Conservation (phyloP, 1,140 invertebrate genomes). For the Callitettix versicolor region DNA sequence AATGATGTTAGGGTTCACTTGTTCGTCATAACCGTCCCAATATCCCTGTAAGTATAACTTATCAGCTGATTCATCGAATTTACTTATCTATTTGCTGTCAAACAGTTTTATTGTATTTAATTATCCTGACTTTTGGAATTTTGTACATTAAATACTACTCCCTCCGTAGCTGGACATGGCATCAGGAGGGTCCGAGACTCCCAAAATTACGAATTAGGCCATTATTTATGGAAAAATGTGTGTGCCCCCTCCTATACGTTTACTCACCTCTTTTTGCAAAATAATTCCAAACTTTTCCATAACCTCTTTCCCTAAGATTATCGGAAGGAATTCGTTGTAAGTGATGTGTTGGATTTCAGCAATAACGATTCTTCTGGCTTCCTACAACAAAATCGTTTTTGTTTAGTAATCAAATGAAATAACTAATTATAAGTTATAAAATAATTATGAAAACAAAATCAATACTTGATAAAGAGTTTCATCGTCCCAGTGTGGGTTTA, state of each 20-base stretch:
- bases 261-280: constrained; percentile 64
- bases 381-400: constrained; percentile 35
- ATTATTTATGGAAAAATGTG: no score
- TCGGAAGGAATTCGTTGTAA: constrained; percentile 89
- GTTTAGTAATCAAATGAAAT: neutral
- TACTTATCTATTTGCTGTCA: no score
- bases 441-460: neutral
- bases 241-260: no score
- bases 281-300: constrained; percentile 85
- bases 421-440: neutral
- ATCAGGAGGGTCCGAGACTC: no score
- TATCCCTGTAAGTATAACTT: no score
- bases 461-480: constrained; percentile 71
- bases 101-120: no score
- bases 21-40: constrained; percentile 72
- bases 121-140: no score
- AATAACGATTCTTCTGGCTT: constrained; percentile 77
- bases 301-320: constrained; percentile 83
- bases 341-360: constrained; percentile 89
- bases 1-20: constrained; percentile 49
- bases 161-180: no score
- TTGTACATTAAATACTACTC: no score
- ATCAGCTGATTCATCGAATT: neutral
- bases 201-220: no score
- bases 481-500: constrained; percentile 85